Evolutionary conservation across 2,797 vertebrate genomes (phyloP).

Genomic region (Enteromius treurensis): DNA sequence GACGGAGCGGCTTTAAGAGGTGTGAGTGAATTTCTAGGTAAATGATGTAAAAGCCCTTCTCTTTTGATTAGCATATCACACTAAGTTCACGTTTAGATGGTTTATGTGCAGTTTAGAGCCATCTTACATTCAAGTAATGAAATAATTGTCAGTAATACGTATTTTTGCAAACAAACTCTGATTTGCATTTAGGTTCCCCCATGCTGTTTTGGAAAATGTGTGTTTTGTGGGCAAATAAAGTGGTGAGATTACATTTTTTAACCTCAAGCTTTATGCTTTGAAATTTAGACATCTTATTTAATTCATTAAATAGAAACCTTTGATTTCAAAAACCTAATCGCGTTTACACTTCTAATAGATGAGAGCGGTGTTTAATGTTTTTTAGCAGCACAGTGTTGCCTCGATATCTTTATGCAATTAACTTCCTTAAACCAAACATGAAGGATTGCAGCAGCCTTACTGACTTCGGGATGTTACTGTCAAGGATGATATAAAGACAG

Average conservation of each 20-base stretch:
- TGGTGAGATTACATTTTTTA: background rate
- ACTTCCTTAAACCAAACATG: background rate
- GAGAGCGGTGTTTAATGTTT: background rate
- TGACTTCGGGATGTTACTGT: background rate
- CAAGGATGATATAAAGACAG: background rate
- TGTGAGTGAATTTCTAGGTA: background rate
- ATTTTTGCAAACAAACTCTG: background rate
- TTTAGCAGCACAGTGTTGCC: background rate
- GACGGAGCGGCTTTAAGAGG: constrained; percentile 25
- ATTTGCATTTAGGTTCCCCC: constrained; percentile 2
- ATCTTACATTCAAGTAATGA: background rate
- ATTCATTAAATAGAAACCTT: constrained; percentile 28
- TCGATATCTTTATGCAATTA: constrained; percentile 15
- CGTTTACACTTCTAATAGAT: constrained; percentile 24
- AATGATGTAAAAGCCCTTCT: constrained; percentile 46
- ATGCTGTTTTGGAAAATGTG: background rate
- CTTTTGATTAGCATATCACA: constrained; percentile 1
- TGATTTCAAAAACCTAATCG: constrained; percentile 23
- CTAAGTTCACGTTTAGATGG: constrained; percentile 10
- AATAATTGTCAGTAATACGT: constrained; percentile 3
- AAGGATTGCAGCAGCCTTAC: background rate
- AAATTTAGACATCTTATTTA: constrained; percentile 17
- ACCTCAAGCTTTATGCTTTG: background rate
- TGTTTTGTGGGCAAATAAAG: background rate
- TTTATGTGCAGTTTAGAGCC: background rate